Evolutionary conservation across 2,113 vertebrate species (phyloP).

Genomic region (Trogon melanurus): DNA sequence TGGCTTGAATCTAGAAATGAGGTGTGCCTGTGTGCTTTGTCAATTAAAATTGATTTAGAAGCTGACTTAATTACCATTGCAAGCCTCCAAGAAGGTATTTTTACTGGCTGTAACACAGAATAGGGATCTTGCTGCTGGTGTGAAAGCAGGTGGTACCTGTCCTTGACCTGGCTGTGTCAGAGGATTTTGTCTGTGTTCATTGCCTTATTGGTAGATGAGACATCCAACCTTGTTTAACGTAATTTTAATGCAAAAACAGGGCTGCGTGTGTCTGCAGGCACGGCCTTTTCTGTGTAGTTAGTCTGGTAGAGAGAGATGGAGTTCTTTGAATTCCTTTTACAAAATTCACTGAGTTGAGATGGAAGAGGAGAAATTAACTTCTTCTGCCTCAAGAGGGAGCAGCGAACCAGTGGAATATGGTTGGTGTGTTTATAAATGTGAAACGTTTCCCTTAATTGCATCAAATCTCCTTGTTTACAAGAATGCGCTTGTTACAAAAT

Average conservation of each 20-base stretch:
- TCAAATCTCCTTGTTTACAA: neutral
- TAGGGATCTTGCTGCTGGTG: neutral
- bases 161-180: neutral
- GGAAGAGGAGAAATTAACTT: neutral
- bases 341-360: neutral
- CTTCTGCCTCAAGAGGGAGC: constrained; percentile 53
- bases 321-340: neutral
- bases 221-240: neutral
- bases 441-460: neutral
- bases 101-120: neutral
- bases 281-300: accelerated
- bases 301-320: neutral
- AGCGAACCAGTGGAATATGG: neutral
- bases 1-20: neutral
- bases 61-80: neutral
- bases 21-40: neutral
- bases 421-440: neutral
- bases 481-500: neutral
- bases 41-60: neutral
- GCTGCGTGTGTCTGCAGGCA: neutral
- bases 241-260: neutral
- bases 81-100: neutral
- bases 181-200: accelerated
- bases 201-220: neutral
- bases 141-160: neutral